phyloP scores from a whole-genome alignment of 2,797 vertebrate species.

The Margarornis squamiger region DNA sequence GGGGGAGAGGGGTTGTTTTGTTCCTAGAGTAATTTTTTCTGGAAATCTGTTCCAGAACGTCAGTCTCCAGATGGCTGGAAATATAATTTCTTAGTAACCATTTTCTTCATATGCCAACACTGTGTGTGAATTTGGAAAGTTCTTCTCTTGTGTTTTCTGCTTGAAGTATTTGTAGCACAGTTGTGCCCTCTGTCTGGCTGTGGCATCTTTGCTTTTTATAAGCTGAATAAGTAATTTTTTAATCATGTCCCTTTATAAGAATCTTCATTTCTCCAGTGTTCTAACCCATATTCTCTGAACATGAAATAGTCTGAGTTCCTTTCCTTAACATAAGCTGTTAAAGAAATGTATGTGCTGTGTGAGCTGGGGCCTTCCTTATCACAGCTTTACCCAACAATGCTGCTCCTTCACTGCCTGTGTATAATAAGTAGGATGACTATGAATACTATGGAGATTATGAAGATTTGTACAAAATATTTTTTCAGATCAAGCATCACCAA shows the following conservation, averaged over 20 bases:
- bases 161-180: background rate
- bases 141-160: background rate
- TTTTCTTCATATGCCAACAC: background rate
- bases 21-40: background rate
- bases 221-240: background rate
- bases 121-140: background rate
- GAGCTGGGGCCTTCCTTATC: background rate
- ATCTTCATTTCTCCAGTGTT: background rate
- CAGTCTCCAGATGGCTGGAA: background rate
- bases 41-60: background rate
- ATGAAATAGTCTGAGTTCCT: background rate
- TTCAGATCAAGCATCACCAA: accelerated
- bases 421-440: background rate
- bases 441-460: background rate
- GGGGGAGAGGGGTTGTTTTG: background rate
- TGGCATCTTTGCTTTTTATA: background rate
- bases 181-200: background rate
- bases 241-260: background rate
- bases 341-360: background rate
- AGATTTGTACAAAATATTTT: background rate
- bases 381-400: background rate
- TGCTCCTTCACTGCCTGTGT: background rate
- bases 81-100: background rate
- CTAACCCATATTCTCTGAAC: background rate
- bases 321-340: background rate